These are phyloP conservation scores for Enoplosus armatus DNA, from an alignment of 2,797 vertebrate genomes.

Conservation along the genomic window DNA sequence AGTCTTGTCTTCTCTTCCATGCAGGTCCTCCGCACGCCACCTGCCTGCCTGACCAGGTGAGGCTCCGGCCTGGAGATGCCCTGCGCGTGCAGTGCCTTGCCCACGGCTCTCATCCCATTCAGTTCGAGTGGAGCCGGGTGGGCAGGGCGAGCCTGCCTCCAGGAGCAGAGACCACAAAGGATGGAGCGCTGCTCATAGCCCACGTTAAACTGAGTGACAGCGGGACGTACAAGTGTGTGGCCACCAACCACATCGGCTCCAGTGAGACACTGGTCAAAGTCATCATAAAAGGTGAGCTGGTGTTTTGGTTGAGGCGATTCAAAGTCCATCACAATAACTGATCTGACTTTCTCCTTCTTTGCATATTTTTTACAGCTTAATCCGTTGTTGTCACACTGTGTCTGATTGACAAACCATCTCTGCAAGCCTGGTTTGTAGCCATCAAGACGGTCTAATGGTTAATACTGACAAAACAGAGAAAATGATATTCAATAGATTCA, in stretches of 20 bases:
- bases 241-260: slow-evolving; percentile 90
- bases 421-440: slow-evolving; percentile 13
- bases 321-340: background rate
- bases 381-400: background rate
- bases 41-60: slow-evolving; percentile 84
- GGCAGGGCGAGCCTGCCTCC: slow-evolving; percentile 78
- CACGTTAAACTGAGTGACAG: slow-evolving; percentile 70
- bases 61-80: slow-evolving; percentile 77
- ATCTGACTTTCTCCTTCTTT: slow-evolving; percentile 8
- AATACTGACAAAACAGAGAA: slow-evolving; percentile 20
- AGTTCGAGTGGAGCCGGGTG: slow-evolving; percentile 87
- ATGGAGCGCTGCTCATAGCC: slow-evolving; percentile 84
- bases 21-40: slow-evolving; percentile 92
- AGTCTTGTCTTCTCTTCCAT: background rate
- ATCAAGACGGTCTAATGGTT: background rate
- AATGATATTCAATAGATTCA: slow-evolving; percentile 22
- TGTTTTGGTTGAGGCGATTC: background rate
- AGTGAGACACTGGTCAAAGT: slow-evolving; percentile 86
- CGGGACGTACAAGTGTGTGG: slow-evolving; percentile 91
- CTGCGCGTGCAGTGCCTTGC: slow-evolving; percentile 92
- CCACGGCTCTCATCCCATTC: slow-evolving; percentile 91
- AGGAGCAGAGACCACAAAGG: slow-evolving; percentile 60
- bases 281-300: slow-evolving; percentile 87
- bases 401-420: slow-evolving; percentile 10
- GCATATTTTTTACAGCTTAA: slow-evolving; percentile 65